Percentiles rank a stretch among this genome's conserved stretches.
Conservation (phyloP, 1,140 invertebrate species). For the Acromyrmex heyeri region DNA sequence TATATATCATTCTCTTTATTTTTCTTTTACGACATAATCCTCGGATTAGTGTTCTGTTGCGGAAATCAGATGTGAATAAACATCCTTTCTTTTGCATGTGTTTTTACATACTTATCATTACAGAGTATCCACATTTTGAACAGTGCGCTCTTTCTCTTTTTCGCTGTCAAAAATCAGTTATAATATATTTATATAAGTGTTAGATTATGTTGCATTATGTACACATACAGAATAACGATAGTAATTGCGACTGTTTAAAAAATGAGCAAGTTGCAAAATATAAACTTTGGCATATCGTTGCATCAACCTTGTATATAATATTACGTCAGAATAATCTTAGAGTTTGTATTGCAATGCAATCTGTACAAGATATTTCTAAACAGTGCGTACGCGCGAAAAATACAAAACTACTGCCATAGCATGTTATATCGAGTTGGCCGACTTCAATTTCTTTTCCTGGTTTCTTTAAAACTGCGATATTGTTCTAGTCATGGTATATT, state of each 20-base stretch:
- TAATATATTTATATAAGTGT: constrained; percentile 69
- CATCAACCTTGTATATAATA: constrained; percentile 69
- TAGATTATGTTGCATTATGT: constrained; percentile 74
- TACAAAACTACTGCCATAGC: constrained; percentile 61
- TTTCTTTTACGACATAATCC: constrained; percentile 76
- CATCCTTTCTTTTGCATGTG: constrained; percentile 64
- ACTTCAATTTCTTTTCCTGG: background rate
- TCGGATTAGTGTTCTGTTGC: constrained; percentile 73
- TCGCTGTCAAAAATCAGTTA: constrained; percentile 70
- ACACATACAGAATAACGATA: constrained; percentile 70
- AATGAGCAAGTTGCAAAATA: constrained; percentile 74
- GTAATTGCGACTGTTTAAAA: constrained; percentile 64
- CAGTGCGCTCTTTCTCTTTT: constrained; percentile 63
- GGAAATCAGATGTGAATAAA: constrained; percentile 72
- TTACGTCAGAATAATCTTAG: constrained; percentile 67
- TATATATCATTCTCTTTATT: constrained; percentile 82
- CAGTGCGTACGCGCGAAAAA: constrained; percentile 52
- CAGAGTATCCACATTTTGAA: constrained; percentile 65
- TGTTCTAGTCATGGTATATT: no score
- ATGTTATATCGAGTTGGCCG: constrained; percentile 31
- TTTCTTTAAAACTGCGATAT: constrained; percentile 42
- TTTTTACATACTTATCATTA: constrained; percentile 79
- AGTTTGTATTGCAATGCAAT: constrained; percentile 57
- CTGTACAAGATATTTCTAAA: constrained; percentile 72
- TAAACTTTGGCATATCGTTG: constrained; percentile 74